phyloP scores from a whole-genome alignment of 2,113 vertebrate genomes.

The Lepus europaeus region DNA sequence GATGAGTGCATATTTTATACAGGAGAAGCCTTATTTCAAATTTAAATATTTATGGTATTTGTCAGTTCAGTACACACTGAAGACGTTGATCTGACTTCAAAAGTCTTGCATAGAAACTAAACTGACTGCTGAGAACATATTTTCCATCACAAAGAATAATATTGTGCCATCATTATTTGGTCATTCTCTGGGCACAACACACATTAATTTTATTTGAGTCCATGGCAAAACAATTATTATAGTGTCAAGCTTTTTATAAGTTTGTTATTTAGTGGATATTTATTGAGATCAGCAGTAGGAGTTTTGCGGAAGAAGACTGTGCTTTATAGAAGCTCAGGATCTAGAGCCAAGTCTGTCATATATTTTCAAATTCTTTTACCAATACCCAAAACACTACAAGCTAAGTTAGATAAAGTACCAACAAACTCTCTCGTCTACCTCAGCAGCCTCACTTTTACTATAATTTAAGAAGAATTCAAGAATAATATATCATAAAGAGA shows the following conservation, averaged over 20 bases:
- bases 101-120: slow-evolving; percentile 64
- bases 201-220: slow-evolving; percentile 41
- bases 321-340: background rate
- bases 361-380: background rate
- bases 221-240: slow-evolving; percentile 44
- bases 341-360: background rate
- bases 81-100: slow-evolving; percentile 75
- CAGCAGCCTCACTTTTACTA: background rate
- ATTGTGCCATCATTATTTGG: background rate
- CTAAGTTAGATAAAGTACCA: background rate
- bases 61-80: slow-evolving; percentile 51
- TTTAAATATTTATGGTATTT: slow-evolving; percentile 81
- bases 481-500: background rate
- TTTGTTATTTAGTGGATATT: slow-evolving; percentile 39
- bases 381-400: background rate
- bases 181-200: background rate
- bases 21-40: slow-evolving; percentile 61
- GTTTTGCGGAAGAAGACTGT: background rate
- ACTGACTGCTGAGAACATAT: slow-evolving; percentile 48
- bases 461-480: background rate
- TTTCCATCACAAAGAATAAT: slow-evolving; percentile 60
- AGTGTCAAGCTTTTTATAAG: slow-evolving; percentile 38
- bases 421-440: background rate
- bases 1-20: slow-evolving; percentile 66
- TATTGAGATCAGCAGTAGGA: background rate